Evolutionary conservation across 2,113 vertebrate species (phyloP).

Genomic region (Pyrgilauda ruficollis): DNA sequence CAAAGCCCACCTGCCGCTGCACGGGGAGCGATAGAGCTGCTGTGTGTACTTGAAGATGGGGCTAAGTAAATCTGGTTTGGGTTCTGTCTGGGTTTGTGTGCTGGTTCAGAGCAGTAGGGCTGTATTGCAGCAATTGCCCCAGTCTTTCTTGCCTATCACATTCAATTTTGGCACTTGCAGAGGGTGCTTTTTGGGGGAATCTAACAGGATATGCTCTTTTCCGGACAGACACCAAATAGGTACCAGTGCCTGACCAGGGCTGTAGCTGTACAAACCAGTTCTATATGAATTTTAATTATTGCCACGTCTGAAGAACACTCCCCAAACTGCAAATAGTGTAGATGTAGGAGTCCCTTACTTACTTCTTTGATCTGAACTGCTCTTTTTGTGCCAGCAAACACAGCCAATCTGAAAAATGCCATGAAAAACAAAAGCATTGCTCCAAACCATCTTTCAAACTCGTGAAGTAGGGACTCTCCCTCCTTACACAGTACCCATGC

Average conservation of each 20-base stretch:
- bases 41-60: rapidly evolving
- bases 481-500: rapidly evolving
- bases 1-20: not conserved
- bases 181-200: not conserved
- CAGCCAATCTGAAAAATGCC: not conserved
- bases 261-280: not conserved
- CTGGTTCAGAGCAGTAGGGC: not conserved
- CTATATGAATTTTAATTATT: not conserved
- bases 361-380: not conserved
- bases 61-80: rapidly evolving
- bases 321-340: not conserved
- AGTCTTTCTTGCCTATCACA: not conserved
- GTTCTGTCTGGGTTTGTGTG: not conserved
- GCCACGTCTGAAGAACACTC: not conserved
- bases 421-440: rapidly evolving
- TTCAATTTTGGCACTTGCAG: not conserved
- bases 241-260: rapidly evolving
- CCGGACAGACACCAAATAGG: not conserved
- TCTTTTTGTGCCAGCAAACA: not conserved
- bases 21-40: rapidly evolving
- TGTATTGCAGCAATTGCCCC: not conserved
- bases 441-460: not conserved
- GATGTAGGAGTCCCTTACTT: not conserved
- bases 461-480: rapidly evolving
- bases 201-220: not conserved